Base-by-base conservation (phyloP, 2,113 vertebrate species). In the Cebidichthys violaceus region DNA sequence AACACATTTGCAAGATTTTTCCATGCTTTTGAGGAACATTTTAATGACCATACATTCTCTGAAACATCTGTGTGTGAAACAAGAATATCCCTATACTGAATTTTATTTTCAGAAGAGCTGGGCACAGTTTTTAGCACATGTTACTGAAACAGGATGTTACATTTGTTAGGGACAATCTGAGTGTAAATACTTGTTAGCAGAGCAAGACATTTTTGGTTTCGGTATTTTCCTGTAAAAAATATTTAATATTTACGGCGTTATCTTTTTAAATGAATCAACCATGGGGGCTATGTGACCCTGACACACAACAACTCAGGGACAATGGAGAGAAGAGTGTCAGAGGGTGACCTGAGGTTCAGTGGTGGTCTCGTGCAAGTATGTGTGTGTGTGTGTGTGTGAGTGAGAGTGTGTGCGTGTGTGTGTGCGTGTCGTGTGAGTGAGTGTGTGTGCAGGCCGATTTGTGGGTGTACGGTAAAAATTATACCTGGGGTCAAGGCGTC, bases 401-500 rank as follows among this genome's bases (percentile, higher is more conserved):
- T 43, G 41, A 14, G n/a, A n/a, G n/a, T 55, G 54, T 57, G 66
- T 71, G 60, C 47, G 31, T 60, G 39, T 13, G 62, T 55, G 68
- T 50, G 47, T 54, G 69, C 55, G 24, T 35, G n/a, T n/a, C n/a
- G n/a, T n/a, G 27, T 27, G 41, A 1, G 22, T n/a, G 50, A 2
- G 29, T 57, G 24, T 29, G 55, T 52, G 61, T 72, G 61, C 7
- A 9, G 18, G 22, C 0, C 22, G 24, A 35, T 69, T 29, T 57
- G 27, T 66, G 43, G 11, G 64, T 57, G 65, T 52, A 9, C 65
- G 69, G 75, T 81, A 84, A 68, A 80, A 86, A 87, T 89, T 33
- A 85, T 73, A 59, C 77, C 84, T 85, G 66, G 60, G 87, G 72
- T 74, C 37, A 75, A 69, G 39, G 65, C 90, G 64, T 91, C 88